Conservation (phyloP, 2,797 vertebrate genomes). For the Mionectes olivaceus region DNA sequence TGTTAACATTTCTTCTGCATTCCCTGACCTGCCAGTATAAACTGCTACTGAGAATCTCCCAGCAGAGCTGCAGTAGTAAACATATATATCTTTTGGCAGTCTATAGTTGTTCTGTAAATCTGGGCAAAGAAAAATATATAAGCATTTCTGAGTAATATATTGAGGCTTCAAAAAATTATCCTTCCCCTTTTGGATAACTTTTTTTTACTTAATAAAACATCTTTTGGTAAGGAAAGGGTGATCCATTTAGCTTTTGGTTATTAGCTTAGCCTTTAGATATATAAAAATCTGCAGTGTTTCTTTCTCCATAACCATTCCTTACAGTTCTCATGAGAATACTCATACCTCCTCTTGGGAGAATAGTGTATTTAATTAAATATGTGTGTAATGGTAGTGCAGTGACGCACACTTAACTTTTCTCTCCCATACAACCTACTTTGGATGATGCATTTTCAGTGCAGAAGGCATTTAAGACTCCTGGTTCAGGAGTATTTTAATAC, state of each 20-base stretch:
- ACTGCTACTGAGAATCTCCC: background rate
- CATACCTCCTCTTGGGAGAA: background rate
- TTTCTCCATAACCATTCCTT: background rate
- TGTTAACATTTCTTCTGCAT: background rate
- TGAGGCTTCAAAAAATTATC: background rate
- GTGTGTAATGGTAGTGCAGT: rapidly evolving
- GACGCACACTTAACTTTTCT: background rate
- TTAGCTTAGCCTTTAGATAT: background rate
- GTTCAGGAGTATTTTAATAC: too few relatives aligned
- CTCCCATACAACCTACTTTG: background rate
- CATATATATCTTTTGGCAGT: background rate
- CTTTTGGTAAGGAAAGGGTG: background rate
- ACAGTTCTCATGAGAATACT: background rate
- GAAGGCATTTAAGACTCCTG: background rate
- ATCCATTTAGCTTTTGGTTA: background rate
- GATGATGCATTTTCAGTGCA: background rate
- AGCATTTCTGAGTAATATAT: background rate
- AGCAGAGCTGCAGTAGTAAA: background rate
- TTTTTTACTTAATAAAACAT: background rate
- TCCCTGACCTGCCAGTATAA: background rate
- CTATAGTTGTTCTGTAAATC: background rate
- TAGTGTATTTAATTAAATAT: background rate
- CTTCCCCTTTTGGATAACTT: background rate
- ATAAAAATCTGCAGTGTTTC: background rate
- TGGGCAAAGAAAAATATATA: background rate